Percentiles rank a stretch among this genome's conserved stretches.
Evolutionary conservation across 1,140 invertebrate species (phyloP).

Genomic region (Papilio machaon): DNA sequence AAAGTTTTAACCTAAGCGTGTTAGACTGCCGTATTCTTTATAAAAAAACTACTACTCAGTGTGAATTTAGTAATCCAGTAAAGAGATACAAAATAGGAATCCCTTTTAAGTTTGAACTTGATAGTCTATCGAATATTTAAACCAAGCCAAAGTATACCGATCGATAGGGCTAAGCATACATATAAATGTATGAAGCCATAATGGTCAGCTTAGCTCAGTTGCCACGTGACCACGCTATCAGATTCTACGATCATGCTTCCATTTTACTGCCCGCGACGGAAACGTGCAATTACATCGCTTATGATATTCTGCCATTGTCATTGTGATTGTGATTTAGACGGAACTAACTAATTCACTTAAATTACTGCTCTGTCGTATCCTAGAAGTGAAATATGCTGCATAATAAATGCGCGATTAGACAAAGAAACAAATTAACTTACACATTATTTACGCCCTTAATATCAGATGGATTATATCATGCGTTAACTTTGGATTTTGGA

Average conservation of each 20-base stretch:
- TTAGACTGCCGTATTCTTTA: no score
- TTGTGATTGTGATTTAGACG: constrained; percentile 57
- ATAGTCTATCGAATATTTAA: constrained; percentile 37
- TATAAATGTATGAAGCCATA: constrained; percentile 77
- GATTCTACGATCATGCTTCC: constrained; percentile 61
- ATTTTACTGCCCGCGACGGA: constrained; percentile 65
- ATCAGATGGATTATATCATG: no score
- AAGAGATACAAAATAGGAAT: not conserved
- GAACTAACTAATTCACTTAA: constrained; percentile 44
- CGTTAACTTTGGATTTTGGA: no score
- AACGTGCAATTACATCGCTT: constrained; percentile 64
- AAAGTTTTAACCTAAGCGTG: no score
- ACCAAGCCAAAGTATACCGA: constrained; percentile 49
- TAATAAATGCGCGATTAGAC: not conserved
- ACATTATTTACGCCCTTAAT: no score
- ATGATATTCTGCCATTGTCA: constrained; percentile 41
- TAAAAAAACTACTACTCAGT: no score
- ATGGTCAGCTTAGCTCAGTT: constrained; percentile 54
- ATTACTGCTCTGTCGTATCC: constrained; percentile 24
- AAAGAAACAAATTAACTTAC: not conserved
- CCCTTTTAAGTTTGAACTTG: not conserved
- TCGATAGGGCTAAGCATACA: constrained; percentile 61
- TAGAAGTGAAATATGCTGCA: not conserved
- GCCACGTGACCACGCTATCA: constrained; percentile 58
- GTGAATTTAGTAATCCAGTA: not conserved